Conservation (phyloP, 2,888 invertebrate species). For the Melanostoma scalare region DNA sequence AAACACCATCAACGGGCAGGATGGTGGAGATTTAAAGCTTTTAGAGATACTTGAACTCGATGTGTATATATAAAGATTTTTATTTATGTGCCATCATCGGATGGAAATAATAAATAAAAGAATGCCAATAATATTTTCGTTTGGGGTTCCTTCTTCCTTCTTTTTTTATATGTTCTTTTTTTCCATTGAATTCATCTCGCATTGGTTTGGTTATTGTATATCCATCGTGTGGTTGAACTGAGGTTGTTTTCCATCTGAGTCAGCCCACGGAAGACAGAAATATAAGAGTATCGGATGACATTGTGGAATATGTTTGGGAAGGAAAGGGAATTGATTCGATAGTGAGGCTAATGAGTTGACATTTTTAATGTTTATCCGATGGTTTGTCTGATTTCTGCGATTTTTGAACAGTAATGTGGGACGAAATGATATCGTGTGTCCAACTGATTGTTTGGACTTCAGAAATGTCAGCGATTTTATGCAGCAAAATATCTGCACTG, state of each 20-base stretch:
- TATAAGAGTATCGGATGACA: slow-evolving; percentile 45
- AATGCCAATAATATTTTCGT: slow-evolving; percentile 61
- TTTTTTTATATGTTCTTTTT: neutral
- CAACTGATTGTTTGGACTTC: too few species aligned
- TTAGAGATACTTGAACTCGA: slow-evolving; percentile 30
- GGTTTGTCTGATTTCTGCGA: too few species aligned
- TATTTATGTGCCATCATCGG: neutral
- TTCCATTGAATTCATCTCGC: neutral
- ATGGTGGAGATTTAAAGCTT: neutral
- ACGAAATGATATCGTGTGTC: too few species aligned
- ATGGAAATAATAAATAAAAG: slow-evolving; percentile 58
- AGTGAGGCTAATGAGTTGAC: slow-evolving; percentile 46
- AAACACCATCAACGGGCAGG: neutral
- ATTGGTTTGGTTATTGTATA: slow-evolving; percentile 4
- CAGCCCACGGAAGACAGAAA: slow-evolving; percentile 27
- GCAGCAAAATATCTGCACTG: too few species aligned
- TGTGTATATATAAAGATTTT: slow-evolving; percentile 3
- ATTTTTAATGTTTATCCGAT: slow-evolving; percentile 34
- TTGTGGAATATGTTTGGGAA: slow-evolving; percentile 15
- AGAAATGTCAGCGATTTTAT: too few species aligned
- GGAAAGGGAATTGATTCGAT: slow-evolving; percentile 22
- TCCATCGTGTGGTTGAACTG: slow-evolving; percentile 1
- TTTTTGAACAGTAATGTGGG: too few species aligned
- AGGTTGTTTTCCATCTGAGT: neutral
- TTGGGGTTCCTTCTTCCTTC: neutral